Conservation (phyloP, 2,113 vertebrate species). For the Clarias gariepinus region DNA sequence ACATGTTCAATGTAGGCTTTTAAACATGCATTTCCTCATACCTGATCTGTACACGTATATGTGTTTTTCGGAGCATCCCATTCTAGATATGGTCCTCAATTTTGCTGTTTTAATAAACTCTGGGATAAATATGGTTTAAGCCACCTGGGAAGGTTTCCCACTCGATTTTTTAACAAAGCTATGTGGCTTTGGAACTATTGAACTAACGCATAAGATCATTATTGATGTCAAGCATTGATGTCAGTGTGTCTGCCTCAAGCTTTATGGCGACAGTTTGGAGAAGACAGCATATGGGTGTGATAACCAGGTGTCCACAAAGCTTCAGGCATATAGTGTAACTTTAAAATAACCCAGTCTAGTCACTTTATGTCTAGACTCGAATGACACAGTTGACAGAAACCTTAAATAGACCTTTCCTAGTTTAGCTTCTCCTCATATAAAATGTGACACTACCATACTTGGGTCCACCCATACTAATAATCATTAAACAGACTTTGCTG, state of each 20-base stretch:
- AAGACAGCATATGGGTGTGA: background rate
- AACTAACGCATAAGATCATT: background rate
- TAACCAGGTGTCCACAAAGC: background rate
- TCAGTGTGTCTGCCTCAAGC: background rate
- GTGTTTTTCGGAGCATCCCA: background rate
- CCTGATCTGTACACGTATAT: background rate
- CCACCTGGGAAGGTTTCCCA: background rate
- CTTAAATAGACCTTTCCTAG: background rate
- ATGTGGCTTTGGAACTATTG: background rate
- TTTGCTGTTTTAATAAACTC: background rate
- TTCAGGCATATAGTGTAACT: background rate
- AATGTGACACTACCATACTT: background rate
- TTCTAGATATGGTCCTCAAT: background rate
- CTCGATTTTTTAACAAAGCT: background rate
- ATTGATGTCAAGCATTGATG: background rate
- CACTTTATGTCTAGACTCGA: background rate
- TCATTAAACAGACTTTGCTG: background rate
- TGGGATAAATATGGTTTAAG: background rate
- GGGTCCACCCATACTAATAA: background rate
- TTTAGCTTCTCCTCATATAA: background rate
- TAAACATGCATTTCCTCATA: background rate
- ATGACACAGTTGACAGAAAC: background rate
- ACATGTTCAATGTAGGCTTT: background rate
- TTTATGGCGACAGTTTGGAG: background rate
- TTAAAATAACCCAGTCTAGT: background rate